These are phyloP conservation scores for Diadegma fenestrale DNA, from an alignment of 2,888 invertebrate species.

Conservation along the genomic window DNA sequence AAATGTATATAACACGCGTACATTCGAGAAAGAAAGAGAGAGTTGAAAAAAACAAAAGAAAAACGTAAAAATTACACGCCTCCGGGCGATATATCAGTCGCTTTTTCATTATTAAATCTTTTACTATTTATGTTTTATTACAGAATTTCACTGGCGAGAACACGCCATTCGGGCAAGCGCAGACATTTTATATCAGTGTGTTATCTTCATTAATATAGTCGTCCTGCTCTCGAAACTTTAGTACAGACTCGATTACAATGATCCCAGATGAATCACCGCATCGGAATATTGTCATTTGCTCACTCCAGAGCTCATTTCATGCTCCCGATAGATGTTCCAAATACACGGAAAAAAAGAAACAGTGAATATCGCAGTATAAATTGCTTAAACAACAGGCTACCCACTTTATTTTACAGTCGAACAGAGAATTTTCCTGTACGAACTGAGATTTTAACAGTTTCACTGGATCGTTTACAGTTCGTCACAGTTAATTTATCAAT, in stretches of 20 bases:
- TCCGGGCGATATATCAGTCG: slow-evolving; percentile 66
- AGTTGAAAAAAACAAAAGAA: slow-evolving; percentile 19
- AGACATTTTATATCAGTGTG: slow-evolving; percentile 3
- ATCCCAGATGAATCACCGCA: not conserved
- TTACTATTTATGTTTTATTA: slow-evolving; percentile 70
- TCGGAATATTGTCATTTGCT: not conserved
- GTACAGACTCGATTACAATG: not conserved
- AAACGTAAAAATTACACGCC: slow-evolving; percentile 68
- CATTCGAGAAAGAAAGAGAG: slow-evolving; percentile 39
- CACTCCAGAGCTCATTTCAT: not conserved
- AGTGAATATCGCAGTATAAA: no score
- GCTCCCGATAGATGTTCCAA: not conserved
- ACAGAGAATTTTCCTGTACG: no score
- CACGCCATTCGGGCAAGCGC: slow-evolving; percentile 15
- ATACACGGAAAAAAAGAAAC: no score
- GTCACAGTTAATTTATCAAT: no score
- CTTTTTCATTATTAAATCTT: slow-evolving; percentile 72
- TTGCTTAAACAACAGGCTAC: no score
- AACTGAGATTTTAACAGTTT: no score
- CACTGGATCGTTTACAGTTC: no score
- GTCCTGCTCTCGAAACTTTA: not conserved
- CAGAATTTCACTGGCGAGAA: slow-evolving; percentile 54
- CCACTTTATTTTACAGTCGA: no score
- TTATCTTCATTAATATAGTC: slow-evolving; percentile 27
- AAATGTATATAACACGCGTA: slow-evolving; percentile 39